These are phyloP conservation scores for Caenorhabditis inopinata DNA, from an alignment of 1,140 invertebrate species.

Conservation along the genomic window DNA sequence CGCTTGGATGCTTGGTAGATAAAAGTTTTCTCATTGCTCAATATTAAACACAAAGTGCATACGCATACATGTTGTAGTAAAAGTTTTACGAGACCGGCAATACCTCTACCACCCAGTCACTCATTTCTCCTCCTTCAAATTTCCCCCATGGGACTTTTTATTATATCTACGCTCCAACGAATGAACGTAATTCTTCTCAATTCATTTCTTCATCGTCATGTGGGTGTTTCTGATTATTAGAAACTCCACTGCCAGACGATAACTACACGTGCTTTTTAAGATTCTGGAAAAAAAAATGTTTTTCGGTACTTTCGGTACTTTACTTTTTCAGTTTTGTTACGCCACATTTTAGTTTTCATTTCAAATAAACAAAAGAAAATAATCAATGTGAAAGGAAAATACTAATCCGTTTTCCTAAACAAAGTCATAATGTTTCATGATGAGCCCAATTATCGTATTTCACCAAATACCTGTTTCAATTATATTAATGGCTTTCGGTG, in stretches of 20 bases:
- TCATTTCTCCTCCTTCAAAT: not conserved
- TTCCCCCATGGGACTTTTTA: constrained; percentile 13
- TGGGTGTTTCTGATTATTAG: no score
- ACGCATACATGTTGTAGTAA: constrained; percentile 16
- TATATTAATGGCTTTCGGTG: no score
- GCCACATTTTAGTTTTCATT: no score
- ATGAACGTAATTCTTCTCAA: not conserved
- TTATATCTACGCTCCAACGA: not conserved
- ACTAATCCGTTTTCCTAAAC: no score
- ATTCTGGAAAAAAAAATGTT: no score
- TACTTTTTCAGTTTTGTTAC: no score
- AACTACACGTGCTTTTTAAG: no score
- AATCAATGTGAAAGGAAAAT: no score
- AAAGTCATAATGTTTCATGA: not conserved
- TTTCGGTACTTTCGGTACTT: no score
- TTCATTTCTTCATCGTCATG: not conserved
- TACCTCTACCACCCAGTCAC: constrained; percentile 24
- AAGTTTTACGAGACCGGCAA: constrained; percentile 20
- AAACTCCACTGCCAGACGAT: no score
- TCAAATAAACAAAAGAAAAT: no score
- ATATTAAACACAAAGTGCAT: constrained; percentile 25
- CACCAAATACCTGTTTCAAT: no score
- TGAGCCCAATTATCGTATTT: not conserved
- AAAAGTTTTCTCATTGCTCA: constrained; percentile 11
- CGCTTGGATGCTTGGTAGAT: constrained; percentile 1